Evolutionary conservation across 1,140 invertebrate species (phyloP), one percentile per base, ranked within the genome.

Genomic region (Notospermus geniculatus): DNA sequence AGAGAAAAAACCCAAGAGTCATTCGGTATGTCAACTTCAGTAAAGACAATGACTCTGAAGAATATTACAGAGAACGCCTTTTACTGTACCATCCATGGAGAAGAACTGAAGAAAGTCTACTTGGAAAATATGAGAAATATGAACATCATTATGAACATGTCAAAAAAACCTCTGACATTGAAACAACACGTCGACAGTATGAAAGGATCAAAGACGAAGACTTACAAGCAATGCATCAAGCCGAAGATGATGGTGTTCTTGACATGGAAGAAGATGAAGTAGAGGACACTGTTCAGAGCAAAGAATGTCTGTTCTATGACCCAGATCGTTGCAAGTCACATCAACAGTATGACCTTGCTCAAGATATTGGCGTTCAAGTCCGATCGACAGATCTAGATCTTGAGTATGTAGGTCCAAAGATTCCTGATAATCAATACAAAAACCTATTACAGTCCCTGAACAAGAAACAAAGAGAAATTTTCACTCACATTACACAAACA

Each of bases 1-100:
- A 41, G 32, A n/a, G 30, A 15, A 57, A 57, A 28, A 57, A 32
- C 13, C 17, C 29, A n/a, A 2, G 36, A 39, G 45, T 65, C 15
- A 62, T 65, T 2, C 23, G 66, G 29, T 62, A 53, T 68, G 66
- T 61, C 9, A 25, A 41, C 19, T 68, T 55, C 45, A 54, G 62
- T 15, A 23, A 54, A 23, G 4, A 25, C 7, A 41, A 27, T 2
- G 59, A 65, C 17, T 27, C 28, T 46, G 68, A 68, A 61, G 63
- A 65, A 22, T 43, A 60, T 43, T 62, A 56, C 39, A 30, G 64
- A 41, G 50, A 65, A 62, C 50, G 17, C 27, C 19, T 60, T 9
- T 54, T 65, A 58, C 54, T 58, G 43, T 65, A 59, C 23, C 7
- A 50, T n/a, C 32, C 62, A 27, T 59, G 62, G 52, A 28, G 53